A percentile compares a stretch with the other conserved stretches of the same genome.
These are phyloP conservation scores for Aradophagus sp. DNA, from an alignment of 1,140 invertebrate species.

Conservation along the genomic window DNA sequence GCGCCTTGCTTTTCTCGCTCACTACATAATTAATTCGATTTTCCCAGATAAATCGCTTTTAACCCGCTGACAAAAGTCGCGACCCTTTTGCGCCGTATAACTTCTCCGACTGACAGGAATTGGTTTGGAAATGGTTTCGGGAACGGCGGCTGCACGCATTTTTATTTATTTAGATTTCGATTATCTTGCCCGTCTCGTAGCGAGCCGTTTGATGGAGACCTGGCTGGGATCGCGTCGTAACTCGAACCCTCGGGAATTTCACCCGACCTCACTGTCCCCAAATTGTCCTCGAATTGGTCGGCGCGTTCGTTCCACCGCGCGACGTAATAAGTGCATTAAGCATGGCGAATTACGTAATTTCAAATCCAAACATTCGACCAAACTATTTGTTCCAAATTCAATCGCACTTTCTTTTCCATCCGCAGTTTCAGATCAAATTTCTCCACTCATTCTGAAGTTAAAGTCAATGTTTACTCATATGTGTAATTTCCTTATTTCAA, in stretches of 20 bases:
- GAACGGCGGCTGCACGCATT: constrained; percentile 50
- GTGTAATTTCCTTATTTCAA: too few relatives aligned
- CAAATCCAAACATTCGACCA: constrained; percentile 3
- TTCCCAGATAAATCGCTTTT: constrained; percentile 36
- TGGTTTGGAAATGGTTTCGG: constrained; percentile 44
- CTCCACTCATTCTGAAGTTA: too few relatives aligned
- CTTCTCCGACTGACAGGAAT: constrained; percentile 48
- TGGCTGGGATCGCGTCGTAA: constrained; percentile 63
- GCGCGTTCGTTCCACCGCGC: constrained; percentile 45
- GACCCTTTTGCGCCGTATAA: constrained; percentile 34
- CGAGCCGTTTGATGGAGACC: constrained; percentile 64
- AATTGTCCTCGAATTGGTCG: constrained; percentile 52
- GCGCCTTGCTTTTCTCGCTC: constrained; percentile 6
- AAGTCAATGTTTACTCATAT: too few relatives aligned
- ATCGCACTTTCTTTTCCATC: not conserved
- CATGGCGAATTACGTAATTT: constrained; percentile 24
- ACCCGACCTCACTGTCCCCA: constrained; percentile 58
- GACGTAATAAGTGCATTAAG: constrained; percentile 35
- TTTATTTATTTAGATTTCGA: constrained; percentile 70
- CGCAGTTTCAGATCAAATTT: too few relatives aligned
- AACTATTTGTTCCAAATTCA: constrained; percentile 8
- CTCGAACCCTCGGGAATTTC: constrained; percentile 63
- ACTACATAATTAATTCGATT: constrained; percentile 39
- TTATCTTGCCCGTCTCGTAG: constrained; percentile 64
- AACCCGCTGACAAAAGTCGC: constrained; percentile 38